Evolutionary conservation across 2,797 vertebrate genomes (phyloP).

Genomic region (Myotis daubentonii): DNA sequence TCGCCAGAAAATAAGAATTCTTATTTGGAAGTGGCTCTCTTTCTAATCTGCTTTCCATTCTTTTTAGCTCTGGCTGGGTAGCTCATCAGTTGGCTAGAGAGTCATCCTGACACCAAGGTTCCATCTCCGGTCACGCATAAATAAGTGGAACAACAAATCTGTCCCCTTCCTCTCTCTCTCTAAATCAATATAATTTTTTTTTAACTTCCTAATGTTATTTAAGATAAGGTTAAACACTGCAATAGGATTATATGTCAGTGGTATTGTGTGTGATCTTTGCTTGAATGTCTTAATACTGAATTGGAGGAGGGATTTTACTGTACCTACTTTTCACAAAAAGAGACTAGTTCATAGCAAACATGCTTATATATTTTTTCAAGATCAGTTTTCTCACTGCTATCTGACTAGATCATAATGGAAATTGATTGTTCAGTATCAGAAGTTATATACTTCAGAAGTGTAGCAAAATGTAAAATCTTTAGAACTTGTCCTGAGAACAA

Average conservation of each 20-base stretch:
- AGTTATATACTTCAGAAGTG: neutral
- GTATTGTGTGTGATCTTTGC: conserved; percentile 15
- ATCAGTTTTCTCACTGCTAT: neutral
- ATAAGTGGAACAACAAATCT: neutral
- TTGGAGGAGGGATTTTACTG: neutral
- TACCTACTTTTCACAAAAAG: neutral
- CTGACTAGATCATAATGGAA: conserved; percentile 24
- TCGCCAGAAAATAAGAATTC: neutral
- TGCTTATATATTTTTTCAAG: neutral
- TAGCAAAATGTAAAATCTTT: conserved; percentile 2
- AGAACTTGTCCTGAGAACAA: conserved; percentile 1
- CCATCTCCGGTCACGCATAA: neutral
- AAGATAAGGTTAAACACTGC: neutral
- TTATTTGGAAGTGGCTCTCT: conserved; percentile 15
- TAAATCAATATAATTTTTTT: neutral
- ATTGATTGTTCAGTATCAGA: neutral
- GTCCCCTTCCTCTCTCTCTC: neutral
- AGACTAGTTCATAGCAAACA: neutral
- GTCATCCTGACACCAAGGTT: neutral
- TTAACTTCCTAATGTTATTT: neutral
- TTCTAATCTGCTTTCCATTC: neutral
- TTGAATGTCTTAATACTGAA: conserved; percentile 5
- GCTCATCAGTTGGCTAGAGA: neutral
- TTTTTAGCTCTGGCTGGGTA: neutral
- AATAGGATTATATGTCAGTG: neutral